These are phyloP conservation scores for Carassius gibelio DNA, from an alignment of 2,113 vertebrate species.

Conservation along the genomic window DNA sequence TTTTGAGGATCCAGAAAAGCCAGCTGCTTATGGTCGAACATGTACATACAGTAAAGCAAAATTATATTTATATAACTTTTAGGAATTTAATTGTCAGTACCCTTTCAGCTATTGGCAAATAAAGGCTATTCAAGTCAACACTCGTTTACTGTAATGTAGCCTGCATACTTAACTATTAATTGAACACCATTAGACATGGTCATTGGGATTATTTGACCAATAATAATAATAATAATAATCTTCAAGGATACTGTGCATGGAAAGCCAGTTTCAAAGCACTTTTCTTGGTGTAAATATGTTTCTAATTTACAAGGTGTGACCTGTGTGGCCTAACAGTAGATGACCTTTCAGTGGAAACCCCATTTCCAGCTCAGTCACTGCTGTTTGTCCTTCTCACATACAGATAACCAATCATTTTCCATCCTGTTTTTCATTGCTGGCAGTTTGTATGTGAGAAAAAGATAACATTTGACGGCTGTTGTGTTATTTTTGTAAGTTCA, in stretches of 20 bases:
- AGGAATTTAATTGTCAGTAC: not conserved
- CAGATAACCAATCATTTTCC: constrained; percentile 18
- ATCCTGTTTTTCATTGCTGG: constrained; percentile 39
- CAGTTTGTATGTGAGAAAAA: constrained; percentile 27
- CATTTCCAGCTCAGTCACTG: not conserved
- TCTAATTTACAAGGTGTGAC: constrained; percentile 20
- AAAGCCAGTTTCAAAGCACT: not conserved
- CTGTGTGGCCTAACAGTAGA: not conserved
- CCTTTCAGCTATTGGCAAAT: not conserved
- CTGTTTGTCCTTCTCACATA: constrained; percentile 8
- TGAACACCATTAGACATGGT: not conserved
- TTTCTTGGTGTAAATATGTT: not conserved
- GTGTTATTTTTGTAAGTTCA: constrained; percentile 22
- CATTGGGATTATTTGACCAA: not conserved
- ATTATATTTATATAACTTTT: not conserved
- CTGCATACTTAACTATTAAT: not conserved
- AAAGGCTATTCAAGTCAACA: not conserved
- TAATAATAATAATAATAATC: not conserved
- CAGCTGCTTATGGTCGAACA: not conserved
- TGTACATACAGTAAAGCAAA: not conserved
- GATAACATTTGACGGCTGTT: constrained; percentile 25
- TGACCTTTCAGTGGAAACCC: constrained; percentile 11
- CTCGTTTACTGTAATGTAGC: too few relatives aligned
- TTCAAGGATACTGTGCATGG: not conserved
- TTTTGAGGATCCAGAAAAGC: not conserved